Conservation (phyloP, 2,113 vertebrate species). For the Pampusana beccarii region DNA sequence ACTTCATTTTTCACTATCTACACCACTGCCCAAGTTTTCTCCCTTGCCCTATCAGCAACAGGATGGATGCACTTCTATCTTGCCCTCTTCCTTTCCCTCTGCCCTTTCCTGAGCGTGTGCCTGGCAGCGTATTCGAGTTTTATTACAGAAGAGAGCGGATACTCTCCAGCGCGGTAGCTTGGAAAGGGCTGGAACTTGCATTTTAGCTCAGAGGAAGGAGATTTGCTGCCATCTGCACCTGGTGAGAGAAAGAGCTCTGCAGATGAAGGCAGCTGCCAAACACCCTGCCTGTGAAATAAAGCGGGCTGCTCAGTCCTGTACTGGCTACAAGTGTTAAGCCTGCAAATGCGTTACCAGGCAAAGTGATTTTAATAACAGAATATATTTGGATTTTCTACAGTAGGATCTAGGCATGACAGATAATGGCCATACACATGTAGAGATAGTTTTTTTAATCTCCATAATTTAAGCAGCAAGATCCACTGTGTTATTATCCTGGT, state of each 20-base stretch:
- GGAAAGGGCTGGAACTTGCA: constrained; percentile 26
- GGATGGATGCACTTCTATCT: not conserved
- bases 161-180: not conserved
- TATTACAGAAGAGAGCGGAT: not conserved
- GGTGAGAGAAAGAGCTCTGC: constrained; percentile 50
- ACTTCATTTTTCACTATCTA: not conserved
- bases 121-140: not conserved
- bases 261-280: constrained; percentile 36
- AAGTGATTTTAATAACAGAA: not conserved
- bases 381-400: not conserved
- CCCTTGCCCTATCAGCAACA: not conserved
- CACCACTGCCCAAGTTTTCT: not conserved
- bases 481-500: not conserved
- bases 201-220: constrained; percentile 15
- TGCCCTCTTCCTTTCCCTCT: not conserved
- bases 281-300: not conserved
- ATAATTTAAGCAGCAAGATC: not conserved
- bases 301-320: not conserved
- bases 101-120: not conserved
- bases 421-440: not conserved
- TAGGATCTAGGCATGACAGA: not conserved
- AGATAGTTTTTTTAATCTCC: not conserved
- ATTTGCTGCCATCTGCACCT: constrained; percentile 64
- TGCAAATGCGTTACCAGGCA: not conserved
- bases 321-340: not conserved